Percentiles rank a stretch among this genome's conserved stretches.
Conservation (phyloP, 2,113 vertebrate genomes). For the Eptesicus fuscus region DNA sequence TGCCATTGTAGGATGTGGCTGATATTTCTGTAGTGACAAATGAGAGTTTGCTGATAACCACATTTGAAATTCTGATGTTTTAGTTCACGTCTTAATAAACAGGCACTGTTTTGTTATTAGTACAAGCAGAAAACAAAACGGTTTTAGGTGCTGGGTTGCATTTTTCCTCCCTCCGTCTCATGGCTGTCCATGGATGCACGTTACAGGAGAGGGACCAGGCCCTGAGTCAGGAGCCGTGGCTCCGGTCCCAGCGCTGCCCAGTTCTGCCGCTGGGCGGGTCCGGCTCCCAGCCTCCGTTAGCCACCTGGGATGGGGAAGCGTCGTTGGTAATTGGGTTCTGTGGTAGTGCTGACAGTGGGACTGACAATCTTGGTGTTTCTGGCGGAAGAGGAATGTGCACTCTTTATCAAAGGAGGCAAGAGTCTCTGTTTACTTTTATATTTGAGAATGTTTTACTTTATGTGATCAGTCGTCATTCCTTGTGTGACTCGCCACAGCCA, state of each 20-base stretch:
- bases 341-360: background rate
- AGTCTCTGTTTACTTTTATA: background rate
- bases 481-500: background rate
- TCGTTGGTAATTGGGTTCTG: background rate
- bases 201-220: background rate
- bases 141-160: background rate
- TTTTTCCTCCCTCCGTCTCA: background rate
- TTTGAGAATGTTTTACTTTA: background rate
- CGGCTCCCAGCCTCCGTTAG: rapidly evolving
- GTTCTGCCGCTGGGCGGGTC: background rate
- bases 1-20: background rate
- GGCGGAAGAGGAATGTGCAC: background rate
- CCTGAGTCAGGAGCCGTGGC: background rate
- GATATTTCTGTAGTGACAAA: background rate
- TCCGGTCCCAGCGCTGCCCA: background rate
- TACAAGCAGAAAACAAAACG: background rate
- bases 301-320: too few species aligned
- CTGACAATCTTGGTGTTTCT: background rate
- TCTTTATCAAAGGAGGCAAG: background rate
- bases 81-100: background rate
- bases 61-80: background rate
- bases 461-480: background rate
- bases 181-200: rapidly evolving
- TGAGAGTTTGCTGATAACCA: background rate
- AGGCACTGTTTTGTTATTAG: background rate